These are phyloP conservation scores for Phaenicophaeus curvirostris DNA, from an alignment of 2,797 vertebrate species.

Conservation along the genomic window DNA sequence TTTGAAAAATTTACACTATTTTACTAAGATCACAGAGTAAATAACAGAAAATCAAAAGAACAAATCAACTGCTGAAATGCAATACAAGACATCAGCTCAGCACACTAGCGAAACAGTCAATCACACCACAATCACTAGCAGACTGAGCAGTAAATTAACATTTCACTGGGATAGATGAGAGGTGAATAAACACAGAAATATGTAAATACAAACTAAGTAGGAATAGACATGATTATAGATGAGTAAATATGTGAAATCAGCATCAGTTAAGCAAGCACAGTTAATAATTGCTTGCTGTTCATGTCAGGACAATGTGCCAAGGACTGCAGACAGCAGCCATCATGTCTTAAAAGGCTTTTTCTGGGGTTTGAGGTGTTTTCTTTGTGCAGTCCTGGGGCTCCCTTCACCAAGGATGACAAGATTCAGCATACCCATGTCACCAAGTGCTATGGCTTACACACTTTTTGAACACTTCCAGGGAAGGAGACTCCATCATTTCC, in stretches of 20 bases:
- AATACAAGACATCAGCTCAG: conserved; percentile 22
- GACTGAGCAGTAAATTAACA: conserved; percentile 54
- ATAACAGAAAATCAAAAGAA: conserved; percentile 63
- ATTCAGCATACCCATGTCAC: neutral
- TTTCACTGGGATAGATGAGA: conserved; percentile 49
- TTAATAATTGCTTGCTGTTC: conserved; percentile 47
- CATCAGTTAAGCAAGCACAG: conserved; percentile 54
- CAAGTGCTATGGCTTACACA: too few relatives aligned
- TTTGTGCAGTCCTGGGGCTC: neutral
- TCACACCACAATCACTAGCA: conserved; percentile 44
- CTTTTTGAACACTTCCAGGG: too few relatives aligned
- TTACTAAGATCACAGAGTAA: conserved; percentile 55
- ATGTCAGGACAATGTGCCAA: conserved; percentile 16
- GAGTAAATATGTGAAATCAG: conserved; percentile 66
- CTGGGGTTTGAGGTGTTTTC: neutral
- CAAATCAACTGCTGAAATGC: conserved; percentile 47
- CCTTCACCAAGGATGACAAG: neutral
- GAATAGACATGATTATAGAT: conserved; percentile 62
- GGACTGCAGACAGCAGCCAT: neutral
- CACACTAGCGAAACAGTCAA: conserved; percentile 34
- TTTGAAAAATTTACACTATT: conserved; percentile 49
- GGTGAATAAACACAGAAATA: conserved; percentile 60
- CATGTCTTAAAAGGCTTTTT: neutral
- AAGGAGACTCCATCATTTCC: too few relatives aligned
- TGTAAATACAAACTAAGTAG: conserved; percentile 67